A percentile compares a stretch with the other conserved stretches of the same genome.
These are phyloP conservation scores for Cremastobaeus sp. DNA, from an alignment of 2,888 invertebrate species.

Conservation along the genomic window DNA sequence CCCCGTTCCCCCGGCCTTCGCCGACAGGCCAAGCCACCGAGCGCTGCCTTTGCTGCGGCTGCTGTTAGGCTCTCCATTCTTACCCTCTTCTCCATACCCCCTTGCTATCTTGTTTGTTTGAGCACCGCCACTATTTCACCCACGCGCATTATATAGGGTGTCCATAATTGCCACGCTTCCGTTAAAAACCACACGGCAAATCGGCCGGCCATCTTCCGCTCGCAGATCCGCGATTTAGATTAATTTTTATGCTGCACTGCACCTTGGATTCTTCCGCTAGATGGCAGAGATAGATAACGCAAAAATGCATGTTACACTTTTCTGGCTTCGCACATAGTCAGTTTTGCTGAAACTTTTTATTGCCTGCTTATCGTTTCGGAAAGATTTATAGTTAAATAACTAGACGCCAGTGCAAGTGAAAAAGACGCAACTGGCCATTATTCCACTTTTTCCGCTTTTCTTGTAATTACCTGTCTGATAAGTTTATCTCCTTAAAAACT, in stretches of 20 bases:
- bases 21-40: too few relatives aligned
- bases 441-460: too few relatives aligned
- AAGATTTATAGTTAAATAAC: too few relatives aligned
- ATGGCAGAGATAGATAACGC: slow-evolving; percentile 4
- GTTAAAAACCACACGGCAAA: background rate
- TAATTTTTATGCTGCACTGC: slow-evolving; percentile 3
- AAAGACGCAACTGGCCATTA: too few relatives aligned
- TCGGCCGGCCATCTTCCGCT: slow-evolving; percentile 6
- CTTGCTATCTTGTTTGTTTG: slow-evolving; percentile 54
- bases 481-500: too few relatives aligned
- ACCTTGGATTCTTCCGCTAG: slow-evolving; percentile 11
- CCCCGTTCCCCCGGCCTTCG: slow-evolving; percentile 78
- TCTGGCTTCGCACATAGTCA: background rate
- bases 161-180: slow-evolving; percentile 22
- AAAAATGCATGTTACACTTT: slow-evolving; percentile 8
- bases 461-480: too few relatives aligned
- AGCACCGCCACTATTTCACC: slow-evolving; percentile 46
- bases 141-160: slow-evolving; percentile 49
- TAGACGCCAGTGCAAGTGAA: too few relatives aligned
- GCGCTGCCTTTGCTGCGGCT: slow-evolving; percentile 38
- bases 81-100: slow-evolving; percentile 41
- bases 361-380: background rate
- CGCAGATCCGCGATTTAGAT: background rate
- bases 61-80: slow-evolving; percentile 52
- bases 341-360: background rate